Percentiles rank a stretch among this genome's conserved stretches.
phyloP scores from a whole-genome alignment of 2,113 vertebrate species.

The Prinia subflava region DNA sequence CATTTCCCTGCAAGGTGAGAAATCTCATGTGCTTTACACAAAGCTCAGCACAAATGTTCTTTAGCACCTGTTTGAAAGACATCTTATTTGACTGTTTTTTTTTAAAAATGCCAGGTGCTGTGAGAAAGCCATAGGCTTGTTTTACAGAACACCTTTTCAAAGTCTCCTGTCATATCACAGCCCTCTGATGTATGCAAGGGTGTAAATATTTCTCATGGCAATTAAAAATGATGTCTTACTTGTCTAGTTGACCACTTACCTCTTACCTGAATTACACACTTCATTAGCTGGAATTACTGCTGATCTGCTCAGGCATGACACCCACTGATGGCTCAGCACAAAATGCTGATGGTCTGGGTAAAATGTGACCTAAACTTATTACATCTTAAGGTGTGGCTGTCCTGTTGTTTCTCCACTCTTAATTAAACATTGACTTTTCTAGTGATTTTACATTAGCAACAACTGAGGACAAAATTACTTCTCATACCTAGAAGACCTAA shows the following conservation, averaged over 20 bases:
- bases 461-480: conserved; percentile 12
- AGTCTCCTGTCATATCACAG: background rate
- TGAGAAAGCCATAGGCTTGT: background rate
- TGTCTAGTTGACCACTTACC: background rate
- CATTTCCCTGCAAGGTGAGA: background rate
- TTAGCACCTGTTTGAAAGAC: background rate
- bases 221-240: conserved; percentile 10
- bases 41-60: background rate
- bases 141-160: background rate
- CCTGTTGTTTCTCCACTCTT: conserved; percentile 44
- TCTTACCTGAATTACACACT: conserved; percentile 19
- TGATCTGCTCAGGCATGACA: background rate
- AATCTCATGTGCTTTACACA: background rate
- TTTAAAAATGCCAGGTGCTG: background rate
- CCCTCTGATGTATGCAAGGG: background rate
- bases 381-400: background rate
- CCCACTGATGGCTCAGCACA: background rate
- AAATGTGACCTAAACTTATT: conserved; percentile 3
- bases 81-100: background rate
- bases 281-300: conserved; percentile 36
- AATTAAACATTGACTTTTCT: conserved; percentile 68
- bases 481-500: background rate
- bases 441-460: conserved; percentile 47
- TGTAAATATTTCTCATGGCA: conserved; percentile 1
- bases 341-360: background rate